These are phyloP conservation scores for Calypte anna DNA, from an alignment of 2,113 vertebrate genomes.

Conservation along the genomic window DNA sequence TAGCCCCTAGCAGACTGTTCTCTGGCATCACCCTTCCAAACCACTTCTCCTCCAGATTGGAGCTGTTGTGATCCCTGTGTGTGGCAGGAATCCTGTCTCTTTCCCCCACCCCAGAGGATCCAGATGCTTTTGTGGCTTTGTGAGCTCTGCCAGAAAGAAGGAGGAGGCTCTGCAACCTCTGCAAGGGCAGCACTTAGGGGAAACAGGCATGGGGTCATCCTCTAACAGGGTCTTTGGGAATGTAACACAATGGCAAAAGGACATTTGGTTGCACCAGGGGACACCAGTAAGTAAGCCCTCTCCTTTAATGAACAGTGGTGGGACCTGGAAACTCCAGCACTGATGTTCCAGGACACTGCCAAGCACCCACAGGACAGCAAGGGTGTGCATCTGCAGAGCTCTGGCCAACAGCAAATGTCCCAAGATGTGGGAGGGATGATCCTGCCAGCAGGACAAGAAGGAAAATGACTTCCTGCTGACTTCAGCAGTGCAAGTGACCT, in stretches of 20 bases:
- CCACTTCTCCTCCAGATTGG: neutral
- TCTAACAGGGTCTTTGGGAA: neutral
- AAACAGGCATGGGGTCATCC: neutral
- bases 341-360: neutral
- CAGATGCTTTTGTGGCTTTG: constrained; percentile 23
- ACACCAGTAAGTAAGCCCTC: neutral
- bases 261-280: neutral
- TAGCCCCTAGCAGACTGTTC: neutral
- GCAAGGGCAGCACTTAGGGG: neutral
- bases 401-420: neutral
- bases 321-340: neutral
- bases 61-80: neutral
- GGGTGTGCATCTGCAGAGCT: neutral
- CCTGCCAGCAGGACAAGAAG: neutral
- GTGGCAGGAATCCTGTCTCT: neutral
- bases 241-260: neutral
- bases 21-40: neutral
- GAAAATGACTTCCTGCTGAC: neutral
- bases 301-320: neutral
- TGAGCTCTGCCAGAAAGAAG: neutral
- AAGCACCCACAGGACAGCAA: neutral
- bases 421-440: rapidly evolving
- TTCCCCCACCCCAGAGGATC: rapidly evolving
- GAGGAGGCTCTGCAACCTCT: neutral
- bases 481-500: neutral